A percentile compares a stretch with the other conserved stretches of the same genome.
Conservation (phyloP, 1,140 invertebrate species). For the Diabrotica undecimpunctata region DNA sequence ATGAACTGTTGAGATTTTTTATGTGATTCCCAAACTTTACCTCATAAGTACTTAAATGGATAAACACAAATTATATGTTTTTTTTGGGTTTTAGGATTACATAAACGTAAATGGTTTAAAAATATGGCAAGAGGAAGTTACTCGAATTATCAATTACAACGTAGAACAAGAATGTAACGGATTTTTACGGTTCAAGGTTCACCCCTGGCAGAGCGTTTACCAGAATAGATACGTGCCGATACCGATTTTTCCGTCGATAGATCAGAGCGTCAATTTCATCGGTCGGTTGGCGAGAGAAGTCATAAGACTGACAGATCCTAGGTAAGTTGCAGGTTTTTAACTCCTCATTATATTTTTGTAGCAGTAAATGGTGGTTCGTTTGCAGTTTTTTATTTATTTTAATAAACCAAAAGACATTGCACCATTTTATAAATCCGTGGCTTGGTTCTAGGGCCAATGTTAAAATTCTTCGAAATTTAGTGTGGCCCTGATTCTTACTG, state of each 20-base stretch:
- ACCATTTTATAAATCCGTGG: too few species aligned
- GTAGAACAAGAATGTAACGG: constrained; percentile 91
- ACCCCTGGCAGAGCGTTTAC: constrained; percentile 63
- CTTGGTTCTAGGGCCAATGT: too few species aligned
- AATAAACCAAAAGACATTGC: too few species aligned
- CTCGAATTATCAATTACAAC: constrained; percentile 88
- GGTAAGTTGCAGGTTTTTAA: constrained; percentile 54
- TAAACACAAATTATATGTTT: background rate
- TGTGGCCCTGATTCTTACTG: too few species aligned
- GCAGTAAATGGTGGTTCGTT: too few species aligned
- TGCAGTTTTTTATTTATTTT: too few species aligned
- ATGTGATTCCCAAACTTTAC: too few species aligned
- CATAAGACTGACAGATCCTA: constrained; percentile 83
- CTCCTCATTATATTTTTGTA: too few species aligned
- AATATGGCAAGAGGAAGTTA: constrained; percentile 88
- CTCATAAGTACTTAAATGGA: too few species aligned
- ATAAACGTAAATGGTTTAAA: constrained; percentile 93
- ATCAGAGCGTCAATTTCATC: constrained; percentile 83
- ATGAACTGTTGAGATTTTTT: too few species aligned
- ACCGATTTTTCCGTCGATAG: constrained; percentile 60
- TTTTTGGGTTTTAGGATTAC: constrained; percentile 66
- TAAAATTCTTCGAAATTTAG: too few species aligned
- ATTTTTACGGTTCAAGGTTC: constrained; percentile 63
- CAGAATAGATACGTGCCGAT: constrained; percentile 64
- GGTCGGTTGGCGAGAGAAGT: constrained; percentile 84